Percentiles rank a stretch among this genome's conserved stretches.
phyloP scores from a whole-genome alignment of 2,888 invertebrate species.

The Diarsia brunnea region DNA sequence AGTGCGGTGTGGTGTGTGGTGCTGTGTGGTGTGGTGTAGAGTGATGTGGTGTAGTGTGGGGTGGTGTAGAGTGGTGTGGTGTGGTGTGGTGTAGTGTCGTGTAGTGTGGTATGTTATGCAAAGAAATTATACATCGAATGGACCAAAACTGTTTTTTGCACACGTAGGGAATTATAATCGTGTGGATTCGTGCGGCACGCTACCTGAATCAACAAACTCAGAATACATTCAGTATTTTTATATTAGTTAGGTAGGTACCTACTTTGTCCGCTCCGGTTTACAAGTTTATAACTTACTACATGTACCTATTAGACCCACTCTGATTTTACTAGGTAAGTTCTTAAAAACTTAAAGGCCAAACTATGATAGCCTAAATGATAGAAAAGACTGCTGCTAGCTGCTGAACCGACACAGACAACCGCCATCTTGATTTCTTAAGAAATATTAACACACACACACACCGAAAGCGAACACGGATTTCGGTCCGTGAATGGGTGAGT shows the following conservation, averaged over 20 bases:
- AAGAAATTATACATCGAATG: conserved; percentile 62
- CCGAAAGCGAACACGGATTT: neutral
- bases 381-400: neutral
- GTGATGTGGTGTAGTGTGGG: too few relatives aligned
- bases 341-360: conserved; percentile 25
- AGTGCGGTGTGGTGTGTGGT: too few relatives aligned
- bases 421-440: neutral
- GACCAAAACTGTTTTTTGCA: conserved; percentile 60
- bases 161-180: conserved; percentile 60
- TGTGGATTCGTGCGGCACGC: conserved; percentile 62
- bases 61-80: too few relatives aligned
- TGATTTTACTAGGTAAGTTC: conserved; percentile 25
- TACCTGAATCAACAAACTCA: conserved; percentile 65
- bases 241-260: too few relatives aligned
- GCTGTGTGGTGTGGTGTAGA: too few relatives aligned
- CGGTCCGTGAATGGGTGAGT: neutral
- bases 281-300: conserved; percentile 35
- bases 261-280: conserved; percentile 55
- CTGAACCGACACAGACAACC: neutral
- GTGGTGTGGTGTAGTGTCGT: too few relatives aligned
- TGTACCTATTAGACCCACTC: conserved; percentile 21
- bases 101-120: too few relatives aligned
- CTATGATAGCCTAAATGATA: neutral
- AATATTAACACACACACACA: too few relatives aligned
- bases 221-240: conserved; percentile 48